phyloP scores from a whole-genome alignment of 2,797 vertebrate genomes.

The Silurus aristotelis region DNA sequence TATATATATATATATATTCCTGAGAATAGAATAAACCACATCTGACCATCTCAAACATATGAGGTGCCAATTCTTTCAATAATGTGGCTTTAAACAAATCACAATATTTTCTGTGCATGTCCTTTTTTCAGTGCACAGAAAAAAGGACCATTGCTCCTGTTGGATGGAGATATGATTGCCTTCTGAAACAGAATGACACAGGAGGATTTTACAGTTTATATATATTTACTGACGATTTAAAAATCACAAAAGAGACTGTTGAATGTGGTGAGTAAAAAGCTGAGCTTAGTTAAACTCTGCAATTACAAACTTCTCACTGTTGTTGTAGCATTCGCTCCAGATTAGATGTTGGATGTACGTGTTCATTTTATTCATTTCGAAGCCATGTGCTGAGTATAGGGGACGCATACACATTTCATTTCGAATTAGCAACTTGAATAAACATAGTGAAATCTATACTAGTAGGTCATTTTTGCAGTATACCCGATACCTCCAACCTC shows the following conservation, averaged over 20 bases:
- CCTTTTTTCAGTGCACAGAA: too few relatives aligned
- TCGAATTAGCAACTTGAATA: neutral
- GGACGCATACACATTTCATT: neutral
- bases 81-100: neutral
- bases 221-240: neutral
- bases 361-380: too few relatives aligned
- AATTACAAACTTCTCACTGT: neutral
- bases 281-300: neutral
- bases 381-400: neutral
- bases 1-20: too few relatives aligned
- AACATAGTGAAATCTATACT: neutral
- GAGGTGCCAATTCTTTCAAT: neutral
- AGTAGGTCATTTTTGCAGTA: neutral
- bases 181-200: neutral
- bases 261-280: neutral
- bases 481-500: conserved; percentile 13
- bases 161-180: too few relatives aligned
- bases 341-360: neutral
- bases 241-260: neutral
- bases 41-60: too few relatives aligned
- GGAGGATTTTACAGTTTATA: neutral
- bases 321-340: neutral
- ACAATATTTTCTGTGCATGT: neutral
- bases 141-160: too few relatives aligned
- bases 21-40: too few relatives aligned